Base-by-base conservation (phyloP, 1,140 invertebrate genomes). In the Vanessa tameamea region DNA sequence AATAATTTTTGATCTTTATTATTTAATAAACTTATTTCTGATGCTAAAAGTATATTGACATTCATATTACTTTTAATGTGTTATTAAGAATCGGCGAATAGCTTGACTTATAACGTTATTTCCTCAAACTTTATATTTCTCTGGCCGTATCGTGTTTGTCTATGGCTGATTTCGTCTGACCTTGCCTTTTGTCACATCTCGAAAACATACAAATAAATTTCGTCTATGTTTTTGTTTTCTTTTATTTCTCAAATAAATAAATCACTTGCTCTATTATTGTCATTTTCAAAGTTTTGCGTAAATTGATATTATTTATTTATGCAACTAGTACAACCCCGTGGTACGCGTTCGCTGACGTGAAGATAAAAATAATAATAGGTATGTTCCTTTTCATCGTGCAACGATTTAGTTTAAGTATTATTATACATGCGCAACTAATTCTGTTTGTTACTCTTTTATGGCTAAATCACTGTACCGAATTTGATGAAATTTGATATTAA, bases 161-260 rank as follows among this genome's bases (percentile, higher is more conserved):
- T 70, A 50, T 63, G 57, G 23, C 47, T 26, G 7, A 64, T 59
- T 43, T 37, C 55, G 14, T 47, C 64, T 16, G 69, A 71, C 69
- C 69, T 71, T 71, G 69, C 26, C 26, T 31, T 43, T 51, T 71
- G 69, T 63, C n/a, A 37, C 61, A 23, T 23, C 53, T 11, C 69
- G 61, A 71, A 64, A 71, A 71, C 69, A 71, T 50, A 23, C n/a
- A 51, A 61, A 71, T 64, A 64, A 71, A 71, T 64, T 53, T 66
- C 26, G 16, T 61, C 26, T 37, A 61, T 61, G 14, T n/a, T n/a
- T 61, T 61, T 23, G 20, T 61, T 23, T 61, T 61, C 26, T 37
- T 37, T 14, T 37, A 55, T 7, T 69, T 50, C 12, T 2, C 20
- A 47, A n/a, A n/a, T 23, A 57, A 57, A 61, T 61, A 14, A 15